Evolutionary conservation across 2,888 invertebrate species (phyloP), one percentile per base, ranked within the genome.

Genomic region (Tetranychus piercei): DNA sequence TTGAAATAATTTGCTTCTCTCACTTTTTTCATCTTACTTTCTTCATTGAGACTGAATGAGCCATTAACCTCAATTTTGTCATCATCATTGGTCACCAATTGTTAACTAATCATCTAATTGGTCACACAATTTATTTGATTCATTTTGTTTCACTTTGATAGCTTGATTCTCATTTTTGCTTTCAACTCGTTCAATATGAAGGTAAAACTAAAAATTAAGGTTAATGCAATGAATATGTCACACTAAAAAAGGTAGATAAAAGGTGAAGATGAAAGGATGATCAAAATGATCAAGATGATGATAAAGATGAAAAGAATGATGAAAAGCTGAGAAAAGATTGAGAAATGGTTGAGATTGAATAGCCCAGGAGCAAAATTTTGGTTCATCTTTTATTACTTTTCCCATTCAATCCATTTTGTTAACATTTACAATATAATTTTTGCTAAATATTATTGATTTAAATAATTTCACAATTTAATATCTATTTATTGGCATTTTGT

Each of bases 191-290:
- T 69, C 20, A 11, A 20, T 8, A 20, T 69, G 69, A 69, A 20
- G n/a, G 22, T 69, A 23, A 23, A 18, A 34, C 1, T 55, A 55
- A 55, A 55, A 15, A 55, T 15, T 55, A 55, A 55, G 55, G 55
- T 55, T 55, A 55, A 55, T 55, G 55, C 55, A 55, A 55, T 55
- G 55, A 55, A 55, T 55, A 55, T 55, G 55, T 55, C 55, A 55
- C 55, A 34, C 34, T 34, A 34, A 34, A 34, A 34, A 34, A 8
- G 34, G 34, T 34, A 34, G 34, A 34, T 34, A 55, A 55, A 15
- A 15, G 9, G 55, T 55, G 55, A 55, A 15, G 55, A 55, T 55
- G 15, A 55, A 69, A 67, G 20, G 67, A 55, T 55, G 55, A 55
- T 55, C 6, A 15, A 15, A 15, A 55, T 55, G 55, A 55, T 55